Conservation (phyloP, 2,888 invertebrate species). For the Drosophila picticornis region DNA sequence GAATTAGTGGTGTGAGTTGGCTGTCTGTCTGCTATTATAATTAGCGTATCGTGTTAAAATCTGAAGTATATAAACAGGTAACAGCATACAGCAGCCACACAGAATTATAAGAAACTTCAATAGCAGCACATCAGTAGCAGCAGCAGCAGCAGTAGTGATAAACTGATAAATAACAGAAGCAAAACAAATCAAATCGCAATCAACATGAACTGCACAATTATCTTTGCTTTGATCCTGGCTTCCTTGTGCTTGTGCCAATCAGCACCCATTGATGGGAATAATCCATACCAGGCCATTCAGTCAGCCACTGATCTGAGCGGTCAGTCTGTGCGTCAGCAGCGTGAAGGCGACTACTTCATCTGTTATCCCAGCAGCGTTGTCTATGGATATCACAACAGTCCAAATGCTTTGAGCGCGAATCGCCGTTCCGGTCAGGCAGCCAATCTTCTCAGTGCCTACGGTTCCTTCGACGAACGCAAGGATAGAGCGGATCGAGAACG, state of each 20-base stretch:
- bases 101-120: constrained; percentile 61
- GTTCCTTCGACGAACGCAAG: constrained; percentile 50
- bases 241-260: constrained; percentile 27
- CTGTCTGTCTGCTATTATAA: constrained; percentile 61
- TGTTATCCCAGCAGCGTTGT: constrained; percentile 70
- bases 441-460: constrained; percentile 15
- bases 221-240: constrained; percentile 35
- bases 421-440: constrained; percentile 50
- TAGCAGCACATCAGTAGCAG: constrained; percentile 41
- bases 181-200: not conserved
- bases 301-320: constrained; percentile 59
- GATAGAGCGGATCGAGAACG: constrained; percentile 62
- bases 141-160: not conserved
- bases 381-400: constrained; percentile 47
- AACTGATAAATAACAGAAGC: constrained; percentile 7
- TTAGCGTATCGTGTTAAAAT: constrained; percentile 57
- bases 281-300: constrained; percentile 27
- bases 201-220: constrained; percentile 49
- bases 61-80: constrained; percentile 56
- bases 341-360: constrained; percentile 58
- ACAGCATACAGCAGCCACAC: constrained; percentile 22
- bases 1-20: constrained; percentile 53
- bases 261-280: constrained; percentile 32
- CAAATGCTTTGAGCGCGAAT: constrained; percentile 22
- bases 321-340: constrained; percentile 54